Evolutionary conservation across 2,888 invertebrate genomes (phyloP), one percentile per base, ranked within the genome.

Genomic region (Ichneumon xanthorius): DNA sequence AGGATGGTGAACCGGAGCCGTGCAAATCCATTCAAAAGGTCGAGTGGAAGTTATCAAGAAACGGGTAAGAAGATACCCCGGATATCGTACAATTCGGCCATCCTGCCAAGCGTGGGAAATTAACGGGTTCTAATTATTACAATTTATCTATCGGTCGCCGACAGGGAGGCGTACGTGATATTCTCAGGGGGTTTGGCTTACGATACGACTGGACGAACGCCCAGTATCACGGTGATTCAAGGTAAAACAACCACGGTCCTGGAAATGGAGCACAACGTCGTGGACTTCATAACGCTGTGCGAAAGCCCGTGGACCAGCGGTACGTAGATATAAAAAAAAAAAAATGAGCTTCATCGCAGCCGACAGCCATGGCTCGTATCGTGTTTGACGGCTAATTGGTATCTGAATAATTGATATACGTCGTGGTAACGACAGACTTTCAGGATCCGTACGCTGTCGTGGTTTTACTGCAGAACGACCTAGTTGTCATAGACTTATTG

Each of bases 361-460:
- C 16, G 45, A 48, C 26, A 4, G 30, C 30, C 19, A 33, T 14
- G 5, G 72, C 70, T 75, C 26, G 14, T 3, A 65, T 40, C 40
- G 22, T 14, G 9, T 37, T 55, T 33, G 14, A 53, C 30, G 22
- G n/a, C 61, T 33, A 53, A 67, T 26, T 53, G 45, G 58, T 48
- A 40, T 55, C 30, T 11, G 19, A 33, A 63, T 63, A 63, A 30
- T 33, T 63, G 30, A 63, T 48, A 40, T 40, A 40, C 45, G 45
- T 48, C 45, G 45, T 48, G 45, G 45, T 16, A 16, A 48, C 95
- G 95, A 58, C 95, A 98, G 99, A 99, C 94, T 97, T 98, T 94
- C 99, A 99, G 95, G 99, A 99, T 94, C 99, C 99, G 76, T 99
- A 98, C 94, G 99, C 99, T 93, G 98, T 99, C 94, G 98, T 99